Base-by-base conservation (phyloP, 2,797 vertebrate species). In the Labroides dimidiatus region DNA sequence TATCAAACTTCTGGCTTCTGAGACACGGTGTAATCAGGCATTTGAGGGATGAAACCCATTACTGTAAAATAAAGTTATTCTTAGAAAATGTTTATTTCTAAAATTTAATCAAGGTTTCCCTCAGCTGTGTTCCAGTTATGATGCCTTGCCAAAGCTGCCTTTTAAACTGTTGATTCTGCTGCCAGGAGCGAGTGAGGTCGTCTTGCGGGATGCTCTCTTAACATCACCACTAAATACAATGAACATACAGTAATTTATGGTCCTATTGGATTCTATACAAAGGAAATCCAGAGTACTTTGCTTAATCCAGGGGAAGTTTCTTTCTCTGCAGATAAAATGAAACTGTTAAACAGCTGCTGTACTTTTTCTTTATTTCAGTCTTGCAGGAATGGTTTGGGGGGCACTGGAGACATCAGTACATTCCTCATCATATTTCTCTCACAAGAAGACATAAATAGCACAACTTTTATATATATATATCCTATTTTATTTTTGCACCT, bases 11-110 rank as follows among this genome's bases (percentile, higher is more conserved):
- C 86, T 91, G 87, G 89, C 89, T 76, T 80, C 74, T 58, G 67
- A 77, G 54, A 66, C 64, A 60, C 30, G 10, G 55, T 60, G 75
- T 69, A 90, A 92, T 93, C 88, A 89, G 78, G 59, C 86, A 72
- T 80, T 74, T 81, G 77, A 85, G 58, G 79, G 76, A 90, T 85
- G 81, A 87, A 87, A 70, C 71, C 81, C 69, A 87, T 87, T 87
- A 84, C 72, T 72, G 74, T 79, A 81, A 82, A 87, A 88, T 89
- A 86, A 89, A 88, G 88, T 91, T 91, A 87, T 91, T 91, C 86
- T 91, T 85, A 84, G 86, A 80, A 87, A 86, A 87, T 91, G 83
- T 91, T 89, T 84, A 85, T 69, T 72, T 84, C 61, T 73, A 50
- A 56, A 83, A 81, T 85, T 78, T 68, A 84, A 91, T 88, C 78